Conservation (phyloP, 2,888 invertebrate species). For the Leptothorax acervorum region DNA sequence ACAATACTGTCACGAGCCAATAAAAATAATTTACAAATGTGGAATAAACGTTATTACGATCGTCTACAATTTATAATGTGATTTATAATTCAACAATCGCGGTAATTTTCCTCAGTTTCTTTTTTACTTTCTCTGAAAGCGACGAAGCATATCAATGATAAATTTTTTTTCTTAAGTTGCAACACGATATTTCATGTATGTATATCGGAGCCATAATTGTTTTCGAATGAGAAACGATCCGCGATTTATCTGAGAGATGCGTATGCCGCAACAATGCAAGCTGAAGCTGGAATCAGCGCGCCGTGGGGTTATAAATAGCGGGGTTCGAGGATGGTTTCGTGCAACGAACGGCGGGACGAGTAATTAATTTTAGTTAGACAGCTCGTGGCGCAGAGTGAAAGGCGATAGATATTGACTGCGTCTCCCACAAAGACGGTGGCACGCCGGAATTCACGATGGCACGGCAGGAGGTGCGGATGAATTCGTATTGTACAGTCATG, state of each 20-base stretch:
- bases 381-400: constrained; percentile 64
- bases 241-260: constrained; percentile 31
- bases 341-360: constrained; percentile 64
- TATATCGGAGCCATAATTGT: not conserved
- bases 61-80: not conserved
- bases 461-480: constrained; percentile 64
- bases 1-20: constrained; percentile 2
- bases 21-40: constrained; percentile 1
- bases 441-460: constrained; percentile 61
- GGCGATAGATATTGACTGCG: constrained; percentile 71
- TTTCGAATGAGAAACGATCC: constrained; percentile 15
- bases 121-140: not conserved
- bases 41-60: not conserved
- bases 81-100: not conserved
- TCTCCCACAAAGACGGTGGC: constrained; percentile 65
- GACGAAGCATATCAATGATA: not conserved
- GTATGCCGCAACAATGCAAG: constrained; percentile 29
- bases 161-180: not conserved
- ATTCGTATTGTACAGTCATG: constrained; percentile 61
- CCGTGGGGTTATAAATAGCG: constrained; percentile 56
- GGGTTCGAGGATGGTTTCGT: constrained; percentile 53
- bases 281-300: not conserved
- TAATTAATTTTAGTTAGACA: constrained; percentile 76
- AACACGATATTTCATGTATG: not conserved
- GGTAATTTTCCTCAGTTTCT: not conserved